These are phyloP conservation scores for Nilaparvata lugens DNA, from an alignment of 1,140 invertebrate species.

Conservation along the genomic window DNA sequence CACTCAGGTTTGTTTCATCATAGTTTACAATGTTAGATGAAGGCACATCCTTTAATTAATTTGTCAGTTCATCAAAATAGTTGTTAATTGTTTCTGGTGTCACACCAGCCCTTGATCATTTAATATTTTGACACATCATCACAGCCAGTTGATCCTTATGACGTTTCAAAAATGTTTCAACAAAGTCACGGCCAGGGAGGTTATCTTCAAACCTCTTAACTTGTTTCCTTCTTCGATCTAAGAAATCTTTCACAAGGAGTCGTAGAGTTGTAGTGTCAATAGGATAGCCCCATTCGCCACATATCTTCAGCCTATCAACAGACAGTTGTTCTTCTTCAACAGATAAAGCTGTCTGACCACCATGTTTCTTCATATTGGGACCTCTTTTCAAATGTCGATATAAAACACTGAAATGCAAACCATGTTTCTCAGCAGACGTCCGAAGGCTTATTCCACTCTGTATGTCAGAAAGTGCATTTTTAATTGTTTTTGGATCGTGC, in stretches of 20 bases:
- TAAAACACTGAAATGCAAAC: slow-evolving; percentile 6
- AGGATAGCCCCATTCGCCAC: slow-evolving; percentile 14
- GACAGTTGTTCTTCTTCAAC: slow-evolving; percentile 10
- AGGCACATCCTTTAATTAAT: slow-evolving; percentile 18
- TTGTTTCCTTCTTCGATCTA: slow-evolving; percentile 11
- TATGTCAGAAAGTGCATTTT: slow-evolving; percentile 14
- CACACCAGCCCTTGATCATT: slow-evolving; percentile 11
- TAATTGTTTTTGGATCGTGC: slow-evolving; percentile 7
- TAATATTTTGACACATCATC: slow-evolving; percentile 16
- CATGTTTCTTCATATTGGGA: not conserved
- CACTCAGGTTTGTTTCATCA: slow-evolving; percentile 35
- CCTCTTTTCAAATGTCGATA: slow-evolving; percentile 8
- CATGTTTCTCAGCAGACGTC: slow-evolving; percentile 13
- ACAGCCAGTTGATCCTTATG: slow-evolving; percentile 4
- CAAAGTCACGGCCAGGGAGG: slow-evolving; percentile 2
- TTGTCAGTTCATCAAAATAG: slow-evolving; percentile 15
- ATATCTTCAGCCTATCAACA: not conserved
- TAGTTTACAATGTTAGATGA: slow-evolving; percentile 29
- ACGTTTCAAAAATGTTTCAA: slow-evolving; percentile 15
- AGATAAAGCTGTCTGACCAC: slow-evolving; percentile 14
- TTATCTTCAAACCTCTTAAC: slow-evolving; percentile 8
- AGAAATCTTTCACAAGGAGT: slow-evolving; percentile 10
- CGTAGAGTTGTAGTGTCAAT: slow-evolving; percentile 6
- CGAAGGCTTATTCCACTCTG: slow-evolving; percentile 7
- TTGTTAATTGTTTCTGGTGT: slow-evolving; percentile 15